Evolutionary conservation across 92 coral and sea anemone genomes (phyloP), one percentile per base, ranked within the genome.

Genomic region (Parazoanthus darwini): DNA sequence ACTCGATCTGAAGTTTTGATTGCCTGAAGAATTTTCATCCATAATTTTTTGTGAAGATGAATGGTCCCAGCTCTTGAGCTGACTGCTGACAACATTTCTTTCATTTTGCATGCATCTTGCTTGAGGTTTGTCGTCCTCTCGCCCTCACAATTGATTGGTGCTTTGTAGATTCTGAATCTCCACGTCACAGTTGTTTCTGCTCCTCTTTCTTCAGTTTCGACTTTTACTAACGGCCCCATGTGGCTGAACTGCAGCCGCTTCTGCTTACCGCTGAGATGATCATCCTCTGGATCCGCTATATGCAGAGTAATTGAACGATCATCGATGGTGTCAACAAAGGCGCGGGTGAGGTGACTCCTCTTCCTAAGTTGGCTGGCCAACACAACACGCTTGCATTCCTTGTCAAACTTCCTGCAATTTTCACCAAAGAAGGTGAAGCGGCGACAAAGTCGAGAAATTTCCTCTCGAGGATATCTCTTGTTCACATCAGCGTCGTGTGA

Each of bases 371-470:
- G 54, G 38, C 75, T 85, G 25, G 99, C 97, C 74, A 92, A 82
- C 25, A 43, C 86, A 16, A 94, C 82, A 58, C 93, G 95, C 76
- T 88, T 94, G 71, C 94, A 94, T 67, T 89, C 93, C 81, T 78
- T 94, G 1, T 86, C 96, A 79, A 95, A 97, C 50, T 91, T 92
- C 48, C 88, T 65, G 44, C 91, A 59, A 68, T 95, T 94, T 80
- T 89, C 94, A 13, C 71, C 72, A 33, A 92, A 68, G 70, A 92
- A 95, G 14, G 96, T 97, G 80, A 91, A 91, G 36, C 98, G 94
- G 58, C 94, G 95, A 71, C 99, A 97, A 68, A 95, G 87, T 33
- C 82, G 82, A n/a, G 94, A 26, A 18, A 97, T 77, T 22, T 94
- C 96, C 18, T 93, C 96, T 70, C 79, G 86, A 5, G 88, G 25